A percentile compares a stretch with the other conserved stretches of the same genome.
phyloP scores from a whole-genome alignment of 2,888 invertebrate species.

The Heteropelma amictum region DNA sequence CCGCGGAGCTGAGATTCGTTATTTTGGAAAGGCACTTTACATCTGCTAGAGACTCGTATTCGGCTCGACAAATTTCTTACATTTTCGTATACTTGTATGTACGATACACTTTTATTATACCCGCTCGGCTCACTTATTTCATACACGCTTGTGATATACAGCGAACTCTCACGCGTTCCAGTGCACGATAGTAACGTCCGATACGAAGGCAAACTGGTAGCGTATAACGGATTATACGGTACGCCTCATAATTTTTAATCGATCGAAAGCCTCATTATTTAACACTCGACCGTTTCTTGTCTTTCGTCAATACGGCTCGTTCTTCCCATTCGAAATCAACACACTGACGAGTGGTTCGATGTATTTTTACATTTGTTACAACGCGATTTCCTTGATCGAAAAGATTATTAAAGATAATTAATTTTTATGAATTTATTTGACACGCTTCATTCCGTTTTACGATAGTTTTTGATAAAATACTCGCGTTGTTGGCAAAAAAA shows the following conservation, averaged over 20 bases:
- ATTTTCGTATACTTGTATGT: slow-evolving; percentile 11
- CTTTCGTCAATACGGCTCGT: background rate
- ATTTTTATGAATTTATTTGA: background rate
- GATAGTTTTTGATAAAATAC: too few species aligned
- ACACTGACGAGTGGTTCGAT: too few species aligned
- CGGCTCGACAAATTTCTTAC: background rate
- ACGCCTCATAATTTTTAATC: slow-evolving; percentile 46
- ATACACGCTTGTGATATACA: slow-evolving; percentile 39
- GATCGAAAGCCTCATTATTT: slow-evolving; percentile 32
- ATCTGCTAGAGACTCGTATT: too few species aligned
- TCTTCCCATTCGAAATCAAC: background rate
- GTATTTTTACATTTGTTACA: background rate
- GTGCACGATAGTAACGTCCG: slow-evolving; percentile 41
- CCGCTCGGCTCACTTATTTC: background rate
- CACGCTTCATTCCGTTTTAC: too few species aligned
- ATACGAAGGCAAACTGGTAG: slow-evolving; percentile 36
- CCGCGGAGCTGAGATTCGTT: too few species aligned
- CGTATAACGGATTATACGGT: slow-evolving; percentile 48
- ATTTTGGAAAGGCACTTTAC: too few species aligned
- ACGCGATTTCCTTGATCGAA: background rate
- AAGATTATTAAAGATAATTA: background rate
- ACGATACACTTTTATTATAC: slow-evolving; percentile 24
- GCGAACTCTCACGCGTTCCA: slow-evolving; percentile 37
- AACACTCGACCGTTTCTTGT: background rate
- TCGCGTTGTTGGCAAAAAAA: background rate